Evolutionary conservation across 2,113 vertebrate genomes (phyloP).

Genomic region (Nibea albiflora): DNA sequence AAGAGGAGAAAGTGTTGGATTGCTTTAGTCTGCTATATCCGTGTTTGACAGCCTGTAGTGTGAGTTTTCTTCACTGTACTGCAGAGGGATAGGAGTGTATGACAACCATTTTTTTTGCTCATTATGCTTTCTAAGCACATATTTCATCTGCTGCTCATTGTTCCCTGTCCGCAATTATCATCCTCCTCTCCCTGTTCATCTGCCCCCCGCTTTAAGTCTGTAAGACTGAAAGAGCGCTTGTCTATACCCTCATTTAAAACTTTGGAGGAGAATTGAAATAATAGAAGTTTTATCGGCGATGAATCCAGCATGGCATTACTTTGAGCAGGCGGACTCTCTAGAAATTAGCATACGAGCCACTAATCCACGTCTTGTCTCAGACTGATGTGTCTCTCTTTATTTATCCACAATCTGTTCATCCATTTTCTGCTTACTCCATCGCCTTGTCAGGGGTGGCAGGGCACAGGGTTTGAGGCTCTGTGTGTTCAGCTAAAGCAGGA

Average conservation of each 20-base stretch:
- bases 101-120: slow-evolving; percentile 61
- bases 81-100: slow-evolving; percentile 35
- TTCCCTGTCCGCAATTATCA: slow-evolving; percentile 63
- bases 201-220: slow-evolving; percentile 54
- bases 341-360: slow-evolving; percentile 43
- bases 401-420: slow-evolving; percentile 22
- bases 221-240: slow-evolving; percentile 47
- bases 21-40: slow-evolving; percentile 37
- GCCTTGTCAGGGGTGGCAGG: slow-evolving; percentile 7
- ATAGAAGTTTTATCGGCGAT: slow-evolving; percentile 59
- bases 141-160: slow-evolving; percentile 65
- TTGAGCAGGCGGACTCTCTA: slow-evolving; percentile 11
- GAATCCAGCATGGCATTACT: slow-evolving; percentile 59
- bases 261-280: slow-evolving; percentile 54
- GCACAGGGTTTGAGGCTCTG: not conserved
- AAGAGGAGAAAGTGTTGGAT: slow-evolving; percentile 1
- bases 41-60: slow-evolving; percentile 34
- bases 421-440: slow-evolving; percentile 14
- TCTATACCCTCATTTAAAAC: slow-evolving; percentile 70
- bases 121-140: slow-evolving; percentile 74
- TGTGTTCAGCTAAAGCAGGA: slow-evolving; percentile 25
- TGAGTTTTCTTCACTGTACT: slow-evolving; percentile 44
- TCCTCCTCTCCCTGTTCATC: slow-evolving; percentile 34
- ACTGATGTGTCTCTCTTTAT: not conserved
- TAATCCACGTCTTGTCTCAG: slow-evolving; percentile 9